These are phyloP conservation scores for Mormyrops attenuatus DNA, from an alignment of 2,797 vertebrate species.

Conservation along the genomic window DNA sequence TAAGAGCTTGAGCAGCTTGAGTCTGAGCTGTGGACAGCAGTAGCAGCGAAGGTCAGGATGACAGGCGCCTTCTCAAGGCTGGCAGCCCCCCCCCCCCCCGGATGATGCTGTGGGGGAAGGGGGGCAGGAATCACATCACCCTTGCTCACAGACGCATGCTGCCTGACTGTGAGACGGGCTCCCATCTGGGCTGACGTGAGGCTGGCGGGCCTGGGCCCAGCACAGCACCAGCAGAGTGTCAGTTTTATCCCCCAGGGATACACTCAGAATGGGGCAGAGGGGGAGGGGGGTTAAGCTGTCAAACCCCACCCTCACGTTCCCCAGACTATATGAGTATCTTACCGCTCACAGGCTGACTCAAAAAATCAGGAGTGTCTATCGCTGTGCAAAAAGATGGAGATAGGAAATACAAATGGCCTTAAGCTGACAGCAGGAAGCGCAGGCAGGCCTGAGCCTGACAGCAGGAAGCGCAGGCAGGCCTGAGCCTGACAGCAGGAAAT, in stretches of 20 bases:
- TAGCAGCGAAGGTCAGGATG: neutral
- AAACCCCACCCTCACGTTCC: neutral
- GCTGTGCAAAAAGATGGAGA: neutral
- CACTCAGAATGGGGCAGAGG: neutral
- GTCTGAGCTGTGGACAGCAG: neutral
- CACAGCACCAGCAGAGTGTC: neutral
- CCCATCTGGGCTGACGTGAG: slow-evolving; percentile 8
- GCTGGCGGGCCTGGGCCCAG: neutral
- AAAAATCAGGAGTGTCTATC: neutral
- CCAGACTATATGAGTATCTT: neutral
- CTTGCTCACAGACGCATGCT: neutral
- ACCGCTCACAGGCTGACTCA: neutral
- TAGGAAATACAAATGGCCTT: neutral
- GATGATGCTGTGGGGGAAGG: neutral
- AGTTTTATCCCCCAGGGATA: neutral
- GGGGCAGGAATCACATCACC: neutral
- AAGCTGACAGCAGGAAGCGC: neutral
- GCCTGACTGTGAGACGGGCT: neutral
- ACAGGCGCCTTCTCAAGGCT: neutral
- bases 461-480: neutral
- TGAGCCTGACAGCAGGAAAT: neutral
- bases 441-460: neutral
- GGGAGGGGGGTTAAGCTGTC: neutral
- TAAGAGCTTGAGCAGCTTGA: neutral
- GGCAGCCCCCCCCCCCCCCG: neutral